Base-by-base conservation (phyloP, 2,113 vertebrate genomes). In the Tichodroma muraria region DNA sequence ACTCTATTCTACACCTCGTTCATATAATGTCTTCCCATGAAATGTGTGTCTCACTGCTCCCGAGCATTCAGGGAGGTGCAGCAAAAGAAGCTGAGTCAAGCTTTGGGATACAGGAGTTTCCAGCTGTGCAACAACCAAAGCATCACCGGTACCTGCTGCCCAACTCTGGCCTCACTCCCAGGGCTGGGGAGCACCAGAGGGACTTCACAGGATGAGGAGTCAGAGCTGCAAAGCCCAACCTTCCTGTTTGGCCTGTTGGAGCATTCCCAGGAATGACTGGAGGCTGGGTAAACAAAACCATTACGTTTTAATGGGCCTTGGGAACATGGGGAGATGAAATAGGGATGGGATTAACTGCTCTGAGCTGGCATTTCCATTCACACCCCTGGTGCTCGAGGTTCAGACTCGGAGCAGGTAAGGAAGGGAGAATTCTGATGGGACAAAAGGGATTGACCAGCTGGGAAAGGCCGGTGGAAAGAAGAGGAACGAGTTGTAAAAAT, bases 211-310 rank as follows among this genome's bases (percentile, higher is more conserved):
- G 53, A 37, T 1, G 17, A 72, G 77, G 69, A 75, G 64, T 64
- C 95, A 63, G 64, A 40, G 64, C 9, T 49, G 56, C 70, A 40
- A 2, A 59, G 63, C 91, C 40, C 75, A 75, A 75, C 80, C 65
- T 71, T 93, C 93, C 89, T 69, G 92, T 49, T 7, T 8, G 37
- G 28, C 87, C 81, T 89, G 75, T 30, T 76, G 30, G 76, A 61
- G 68, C 18, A 18, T 50, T 27, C 60, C 85, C 64, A 80, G 87
- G 45, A 35, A 42, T n/a, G 44, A 71, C 85, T 80, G 81, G 13
- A 81, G 44, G 80, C 85, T 47, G 83, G 6, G 28, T 81, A 94
- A 96, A 97, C 95, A 96, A 90, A 92, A 20, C 77, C 88, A 88
- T 90, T 84, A 88, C 1, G 52, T 20, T 59, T 31, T 80, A 86